Percentiles rank a stretch among this genome's conserved stretches.
Conservation (phyloP, 2,888 invertebrate genomes). For the Protonemura montana region DNA sequence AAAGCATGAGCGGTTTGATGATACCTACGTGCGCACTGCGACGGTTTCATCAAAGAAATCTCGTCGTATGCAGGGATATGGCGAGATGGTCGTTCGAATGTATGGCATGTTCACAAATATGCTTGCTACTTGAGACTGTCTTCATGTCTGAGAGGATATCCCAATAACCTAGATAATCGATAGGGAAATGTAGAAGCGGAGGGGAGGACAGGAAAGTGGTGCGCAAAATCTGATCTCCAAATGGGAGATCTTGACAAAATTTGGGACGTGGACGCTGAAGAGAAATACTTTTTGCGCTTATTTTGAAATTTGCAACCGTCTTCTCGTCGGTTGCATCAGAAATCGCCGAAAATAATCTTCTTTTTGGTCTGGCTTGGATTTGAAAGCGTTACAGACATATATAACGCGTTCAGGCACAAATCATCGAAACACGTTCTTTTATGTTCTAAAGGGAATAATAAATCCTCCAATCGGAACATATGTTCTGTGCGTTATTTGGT, state of each 20-base stretch:
- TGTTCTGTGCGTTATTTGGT: constrained; percentile 40
- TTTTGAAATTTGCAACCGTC: neutral
- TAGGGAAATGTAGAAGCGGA: neutral
- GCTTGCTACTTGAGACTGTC: neutral
- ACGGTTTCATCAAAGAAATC: neutral
- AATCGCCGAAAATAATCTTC: neutral
- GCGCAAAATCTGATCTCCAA: neutral
- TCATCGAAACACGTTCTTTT: constrained; percentile 28
- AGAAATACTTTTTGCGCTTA: too few species aligned
- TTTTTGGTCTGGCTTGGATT: neutral
- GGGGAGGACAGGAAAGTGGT: neutral
- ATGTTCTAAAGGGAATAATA: constrained; percentile 36
- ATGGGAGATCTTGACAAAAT: neutral
- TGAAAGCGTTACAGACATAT: neutral
- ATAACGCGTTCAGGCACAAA: neutral
- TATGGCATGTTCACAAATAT: neutral
- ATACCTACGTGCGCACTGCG: neutral
- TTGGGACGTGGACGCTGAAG: neutral
- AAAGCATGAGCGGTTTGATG: neutral
- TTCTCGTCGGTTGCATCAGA: neutral
- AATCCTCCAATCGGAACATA: constrained; percentile 33
- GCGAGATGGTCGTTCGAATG: neutral
- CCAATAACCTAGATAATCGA: neutral
- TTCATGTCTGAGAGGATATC: neutral
- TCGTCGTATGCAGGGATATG: neutral